Evolutionary conservation across 2,888 invertebrate genomes (phyloP), one percentile per base, ranked within the genome.

Genomic region (Drosophila stalkeri): DNA sequence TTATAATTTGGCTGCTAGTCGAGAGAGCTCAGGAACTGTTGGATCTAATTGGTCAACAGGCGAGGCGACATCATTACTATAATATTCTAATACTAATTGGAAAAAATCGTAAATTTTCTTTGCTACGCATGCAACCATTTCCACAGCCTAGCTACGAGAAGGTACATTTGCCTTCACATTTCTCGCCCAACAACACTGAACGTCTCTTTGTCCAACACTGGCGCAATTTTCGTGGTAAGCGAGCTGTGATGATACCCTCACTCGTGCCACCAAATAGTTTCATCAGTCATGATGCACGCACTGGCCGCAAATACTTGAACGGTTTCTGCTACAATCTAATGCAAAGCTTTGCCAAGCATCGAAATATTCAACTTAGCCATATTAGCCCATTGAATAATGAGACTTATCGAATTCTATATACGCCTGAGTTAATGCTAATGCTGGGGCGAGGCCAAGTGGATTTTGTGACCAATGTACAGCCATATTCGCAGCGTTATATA

Each of bases 111-210:
- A 3, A 44, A 2, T 18, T 60, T 9, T 0, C 20, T 0, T 1
- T 68, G 2, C 44, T 60, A 7, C 66, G 71, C 1, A 33, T 88
- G 47, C 31, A 31, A 5, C 89, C 84, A 1, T 88, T 82, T 64
- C 89, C 86, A 3, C n/a, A 1, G 23, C 68, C 20, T 8, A 18
- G 7, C 12, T 86, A 55, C 6, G 37, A 31, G 18, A 14, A 0
- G 5, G 8, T 11, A 18, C 23, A n/a, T 1, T 6, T 20, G 20
- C 2, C 14, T 9, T 31, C 8, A 8, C 8, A 20, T 11, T 18
- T 5, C 0, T 14, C 14, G 47, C 9, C 0, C 3, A 9, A 20
- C 0, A 57, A 1, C 12, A 41, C 12, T 0, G 1, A 12, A 0
- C 33, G n/a, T 14, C n/a, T 82, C 5, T 85, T 77, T 46, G 14